Evolutionary conservation across 1,140 invertebrate genomes (phyloP), one percentile per base, ranked within the genome.

Genomic region (Drosophila serrata): DNA sequence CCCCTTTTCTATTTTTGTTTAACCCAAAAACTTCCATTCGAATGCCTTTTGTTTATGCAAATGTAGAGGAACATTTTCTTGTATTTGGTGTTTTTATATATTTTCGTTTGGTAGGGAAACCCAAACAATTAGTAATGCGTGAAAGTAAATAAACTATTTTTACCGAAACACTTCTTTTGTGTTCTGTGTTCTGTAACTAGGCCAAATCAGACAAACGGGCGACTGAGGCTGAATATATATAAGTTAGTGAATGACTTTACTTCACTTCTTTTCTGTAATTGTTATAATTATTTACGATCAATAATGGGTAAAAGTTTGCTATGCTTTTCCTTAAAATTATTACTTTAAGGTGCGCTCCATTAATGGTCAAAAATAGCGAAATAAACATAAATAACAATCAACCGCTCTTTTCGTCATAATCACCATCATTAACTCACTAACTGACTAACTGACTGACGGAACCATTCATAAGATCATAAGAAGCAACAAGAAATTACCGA

Each of bases 31-130:
- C 49, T 35, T 35, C 40, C 3, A 75, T 75, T 76, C 79, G 67
- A 57, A 49, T 64, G 60, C 48, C 56, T 65, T 82, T 90, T 87
- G 84, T 84, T 87, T 88, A 87, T 87, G 85, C 85, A 88, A 87
- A 87, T 87, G 76, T 48, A 46, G 22, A 59, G 51, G 56, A 62
- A 72, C 45, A 72, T 84, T 53, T 67, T 49, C 24, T 49, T 17
- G 33, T 49, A 61, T 74, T 73, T 74, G 37, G 29, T 55, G 33
- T 63, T 56, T 57, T 55, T 33, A 60, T 56, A 53, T 39, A 57
- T 63, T 39, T 59, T 59, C 49, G 49, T 35, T 46, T 63, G 64
- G 67, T 22, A 58, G 76, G 68, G 67, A 80, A 77, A 61, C 62
- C 70, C 65, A 86, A 86, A 74, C 82, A 88, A 80, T 77, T 84